These are phyloP conservation scores for Gymnocypris eckloni DNA, from an alignment of 2,797 vertebrate genomes.

Conservation along the genomic window DNA sequence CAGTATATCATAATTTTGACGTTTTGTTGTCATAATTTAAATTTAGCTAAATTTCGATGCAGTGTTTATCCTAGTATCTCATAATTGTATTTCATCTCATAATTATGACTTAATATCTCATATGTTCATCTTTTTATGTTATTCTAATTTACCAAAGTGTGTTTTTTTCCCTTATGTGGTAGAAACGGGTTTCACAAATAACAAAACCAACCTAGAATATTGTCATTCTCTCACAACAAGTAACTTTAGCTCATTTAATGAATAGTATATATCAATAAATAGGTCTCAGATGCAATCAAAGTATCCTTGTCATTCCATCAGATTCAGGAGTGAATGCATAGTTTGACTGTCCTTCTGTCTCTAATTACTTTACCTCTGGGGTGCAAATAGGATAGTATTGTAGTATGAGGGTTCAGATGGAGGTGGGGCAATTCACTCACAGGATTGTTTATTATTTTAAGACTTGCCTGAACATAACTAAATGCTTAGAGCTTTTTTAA, in stretches of 20 bases:
- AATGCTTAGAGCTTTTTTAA: constrained; percentile 7
- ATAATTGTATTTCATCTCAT: not conserved
- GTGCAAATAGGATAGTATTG: not conserved
- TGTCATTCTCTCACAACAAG: not conserved
- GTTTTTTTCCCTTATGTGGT: not conserved
- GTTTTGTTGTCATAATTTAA: not conserved
- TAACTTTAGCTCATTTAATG: not conserved
- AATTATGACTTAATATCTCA: not conserved
- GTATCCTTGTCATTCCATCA: not conserved
- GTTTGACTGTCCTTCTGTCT: constrained; percentile 7
- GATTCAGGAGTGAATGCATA: not conserved
- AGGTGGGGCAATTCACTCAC: not conserved
- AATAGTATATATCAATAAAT: not conserved
- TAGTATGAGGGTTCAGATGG: not conserved
- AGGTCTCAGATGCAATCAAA: not conserved
- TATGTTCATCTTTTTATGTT: not conserved
- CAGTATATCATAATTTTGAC: not conserved
- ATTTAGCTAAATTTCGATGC: not conserved
- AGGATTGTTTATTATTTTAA: constrained; percentile 31
- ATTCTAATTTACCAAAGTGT: not conserved
- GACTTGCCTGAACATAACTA: constrained; percentile 5
- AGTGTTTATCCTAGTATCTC: not conserved
- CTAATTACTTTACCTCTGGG: constrained; percentile 1
- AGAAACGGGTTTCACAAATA: not conserved
- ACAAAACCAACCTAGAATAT: not conserved